Conservation (phyloP, 2,797 vertebrate genomes). For the Tapera naevia region DNA sequence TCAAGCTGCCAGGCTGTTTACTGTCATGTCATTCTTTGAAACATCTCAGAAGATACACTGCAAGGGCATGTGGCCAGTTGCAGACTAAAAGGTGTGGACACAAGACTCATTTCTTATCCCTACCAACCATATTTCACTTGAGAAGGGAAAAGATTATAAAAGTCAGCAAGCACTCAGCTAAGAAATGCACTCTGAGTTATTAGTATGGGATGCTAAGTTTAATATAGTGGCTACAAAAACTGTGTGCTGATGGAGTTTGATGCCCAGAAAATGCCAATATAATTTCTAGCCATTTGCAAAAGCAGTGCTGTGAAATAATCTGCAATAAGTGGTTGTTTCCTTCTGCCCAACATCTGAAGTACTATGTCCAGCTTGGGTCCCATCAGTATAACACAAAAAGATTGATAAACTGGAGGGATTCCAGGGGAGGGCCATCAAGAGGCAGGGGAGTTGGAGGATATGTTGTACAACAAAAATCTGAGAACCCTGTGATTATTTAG, state of each 20-base stretch:
- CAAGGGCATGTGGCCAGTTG: neutral
- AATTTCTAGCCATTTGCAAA: neutral
- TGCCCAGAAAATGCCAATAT: neutral
- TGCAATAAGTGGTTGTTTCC: neutral
- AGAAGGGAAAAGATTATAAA: neutral
- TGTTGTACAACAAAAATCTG: neutral
- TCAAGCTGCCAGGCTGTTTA: neutral
- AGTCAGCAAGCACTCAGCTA: neutral
- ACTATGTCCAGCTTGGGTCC: neutral
- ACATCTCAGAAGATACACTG: neutral
- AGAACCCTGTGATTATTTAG: neutral
- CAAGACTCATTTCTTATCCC: neutral
- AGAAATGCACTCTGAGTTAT: neutral
- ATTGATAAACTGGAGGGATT: neutral
- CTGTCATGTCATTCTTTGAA: neutral
- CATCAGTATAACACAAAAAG: neutral
- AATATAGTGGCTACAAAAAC: neutral
- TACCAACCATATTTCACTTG: neutral
- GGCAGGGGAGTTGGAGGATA: neutral
- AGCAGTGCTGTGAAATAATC: neutral
- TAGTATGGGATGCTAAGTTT: neutral
- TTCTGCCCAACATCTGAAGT: neutral
- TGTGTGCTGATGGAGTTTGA: neutral
- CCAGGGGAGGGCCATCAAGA: neutral
- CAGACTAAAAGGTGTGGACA: neutral